phyloP scores from a whole-genome alignment of 2,888 invertebrate species.

The Acleris sparsana region DNA sequence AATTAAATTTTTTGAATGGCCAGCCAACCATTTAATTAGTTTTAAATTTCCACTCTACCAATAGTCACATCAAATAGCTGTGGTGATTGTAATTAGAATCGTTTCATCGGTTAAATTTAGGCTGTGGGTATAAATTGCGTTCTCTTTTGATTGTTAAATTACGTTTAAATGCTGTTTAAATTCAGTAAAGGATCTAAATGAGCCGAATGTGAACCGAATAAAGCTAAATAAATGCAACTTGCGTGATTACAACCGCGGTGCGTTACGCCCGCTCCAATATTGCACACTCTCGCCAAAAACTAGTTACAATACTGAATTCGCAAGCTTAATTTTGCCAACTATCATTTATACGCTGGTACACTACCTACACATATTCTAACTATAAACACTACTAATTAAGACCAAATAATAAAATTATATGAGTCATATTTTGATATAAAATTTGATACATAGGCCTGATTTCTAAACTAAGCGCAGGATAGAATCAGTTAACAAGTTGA shows the following conservation, averaged over 20 bases:
- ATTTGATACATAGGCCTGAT: too few species aligned
- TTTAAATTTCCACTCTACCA: constrained; percentile 15
- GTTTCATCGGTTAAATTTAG: constrained; percentile 18
- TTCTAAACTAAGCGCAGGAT: too few species aligned
- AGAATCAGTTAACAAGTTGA: constrained; percentile 30
- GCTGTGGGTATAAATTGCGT: constrained; percentile 23
- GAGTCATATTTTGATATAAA: too few species aligned
- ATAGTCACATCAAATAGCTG: constrained; percentile 21
- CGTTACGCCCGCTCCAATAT: too few species aligned
- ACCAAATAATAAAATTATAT: too few species aligned
- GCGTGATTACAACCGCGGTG: neutral
- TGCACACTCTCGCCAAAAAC: too few species aligned
- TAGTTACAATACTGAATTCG: too few species aligned
- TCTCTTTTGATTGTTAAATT: constrained; percentile 25
- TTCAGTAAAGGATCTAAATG: constrained; percentile 22
- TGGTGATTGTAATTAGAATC: constrained; percentile 33
- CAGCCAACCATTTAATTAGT: constrained; percentile 6
- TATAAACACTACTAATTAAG: too few species aligned
- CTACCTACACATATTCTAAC: too few species aligned
- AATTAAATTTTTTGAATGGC: neutral
- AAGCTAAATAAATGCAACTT: constrained; percentile 4
- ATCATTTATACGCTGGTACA: too few species aligned
- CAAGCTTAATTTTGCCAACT: too few species aligned
- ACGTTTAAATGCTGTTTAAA: constrained; percentile 28
- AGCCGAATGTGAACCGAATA: constrained; percentile 2